These are phyloP conservation scores for Pangasius sanitwongsei DNA, from an alignment of 2,797 vertebrate species.

Conservation along the genomic window DNA sequence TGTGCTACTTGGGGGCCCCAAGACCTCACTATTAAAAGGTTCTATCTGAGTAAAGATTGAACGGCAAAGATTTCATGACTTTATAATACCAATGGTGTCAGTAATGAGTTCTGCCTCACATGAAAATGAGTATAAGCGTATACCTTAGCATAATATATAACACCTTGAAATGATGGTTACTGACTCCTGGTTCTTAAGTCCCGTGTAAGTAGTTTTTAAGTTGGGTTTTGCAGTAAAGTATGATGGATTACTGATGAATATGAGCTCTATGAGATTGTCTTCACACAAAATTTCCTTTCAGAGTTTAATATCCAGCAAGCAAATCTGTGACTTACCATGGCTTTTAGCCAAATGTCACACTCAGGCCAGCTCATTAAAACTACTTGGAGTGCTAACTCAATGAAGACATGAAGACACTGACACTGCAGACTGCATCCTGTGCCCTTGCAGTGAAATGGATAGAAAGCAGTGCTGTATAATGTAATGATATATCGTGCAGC, in stretches of 20 bases:
- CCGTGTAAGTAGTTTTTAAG: conserved; percentile 6
- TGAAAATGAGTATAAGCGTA: neutral
- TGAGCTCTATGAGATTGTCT: neutral
- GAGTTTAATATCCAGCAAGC: conserved; percentile 25
- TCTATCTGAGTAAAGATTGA: neutral
- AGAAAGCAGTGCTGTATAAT: neutral
- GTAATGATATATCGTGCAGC: neutral
- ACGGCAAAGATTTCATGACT: neutral
- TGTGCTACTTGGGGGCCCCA: no score
- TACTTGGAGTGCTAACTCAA: neutral
- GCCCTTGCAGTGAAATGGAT: neutral
- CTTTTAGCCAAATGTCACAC: neutral
- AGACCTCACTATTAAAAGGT: neutral
- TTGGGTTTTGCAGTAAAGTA: neutral
- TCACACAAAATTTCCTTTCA: conserved; percentile 19
- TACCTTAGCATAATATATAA: neutral
- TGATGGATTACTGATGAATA: neutral
- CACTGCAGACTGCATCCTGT: neutral
- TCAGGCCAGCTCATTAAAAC: neutral
- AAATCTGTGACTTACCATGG: neutral
- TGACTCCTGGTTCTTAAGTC: neutral
- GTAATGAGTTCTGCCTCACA: neutral
- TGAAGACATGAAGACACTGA: neutral
- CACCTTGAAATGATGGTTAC: neutral
- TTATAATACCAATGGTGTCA: neutral